These are phyloP conservation scores for Hippoglossus hippoglossus DNA, from an alignment of 2,797 vertebrate genomes.

Conservation along the genomic window DNA sequence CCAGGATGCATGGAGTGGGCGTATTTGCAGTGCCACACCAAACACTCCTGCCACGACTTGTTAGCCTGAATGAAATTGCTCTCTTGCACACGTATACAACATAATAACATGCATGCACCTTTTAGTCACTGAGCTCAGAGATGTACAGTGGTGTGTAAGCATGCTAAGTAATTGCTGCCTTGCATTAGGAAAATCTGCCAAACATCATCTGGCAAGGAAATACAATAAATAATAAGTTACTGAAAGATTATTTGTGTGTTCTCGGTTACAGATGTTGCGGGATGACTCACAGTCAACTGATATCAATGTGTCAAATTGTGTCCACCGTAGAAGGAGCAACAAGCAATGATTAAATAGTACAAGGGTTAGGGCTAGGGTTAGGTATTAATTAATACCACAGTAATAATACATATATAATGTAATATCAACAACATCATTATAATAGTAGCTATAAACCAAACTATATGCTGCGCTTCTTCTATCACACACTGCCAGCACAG, in stretches of 20 bases:
- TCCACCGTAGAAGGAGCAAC: too few species aligned
- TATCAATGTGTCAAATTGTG: background rate
- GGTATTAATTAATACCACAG: too few species aligned
- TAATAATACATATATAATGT: too few species aligned
- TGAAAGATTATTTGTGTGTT: background rate
- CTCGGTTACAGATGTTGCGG: background rate
- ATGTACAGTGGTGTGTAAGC: background rate
- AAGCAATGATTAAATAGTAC: too few species aligned
- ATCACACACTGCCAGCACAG: too few species aligned
- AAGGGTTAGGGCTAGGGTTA: too few species aligned
- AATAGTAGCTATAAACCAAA: too few species aligned
- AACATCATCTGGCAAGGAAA: background rate
- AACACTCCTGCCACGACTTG: constrained; percentile 74
- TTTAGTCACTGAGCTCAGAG: constrained; percentile 8
- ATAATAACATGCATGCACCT: constrained; percentile 36
- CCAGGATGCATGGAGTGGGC: constrained; percentile 45
- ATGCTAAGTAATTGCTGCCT: background rate
- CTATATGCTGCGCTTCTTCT: too few species aligned
- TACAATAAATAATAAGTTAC: too few species aligned
- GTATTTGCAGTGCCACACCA: constrained; percentile 63
- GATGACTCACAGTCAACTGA: background rate
- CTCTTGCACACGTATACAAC: constrained; percentile 32
- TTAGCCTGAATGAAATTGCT: constrained; percentile 49
- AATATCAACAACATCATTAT: too few species aligned
- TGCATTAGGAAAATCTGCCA: background rate